phyloP scores from a whole-genome alignment of 2,888 invertebrate genomes.

The Busseola fusca region DNA sequence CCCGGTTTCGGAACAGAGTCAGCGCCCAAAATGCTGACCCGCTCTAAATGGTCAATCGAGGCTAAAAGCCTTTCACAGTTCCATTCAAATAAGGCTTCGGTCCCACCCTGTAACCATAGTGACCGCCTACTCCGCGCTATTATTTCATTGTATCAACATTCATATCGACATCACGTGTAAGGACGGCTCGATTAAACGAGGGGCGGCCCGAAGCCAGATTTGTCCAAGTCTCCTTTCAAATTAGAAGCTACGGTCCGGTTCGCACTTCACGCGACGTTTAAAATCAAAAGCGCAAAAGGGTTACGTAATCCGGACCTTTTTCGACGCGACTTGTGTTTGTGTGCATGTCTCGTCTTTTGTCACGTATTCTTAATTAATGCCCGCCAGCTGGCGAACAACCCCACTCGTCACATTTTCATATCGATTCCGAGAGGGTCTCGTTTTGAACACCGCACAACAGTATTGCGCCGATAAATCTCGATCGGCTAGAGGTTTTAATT shows the following conservation, averaged over 20 bases:
- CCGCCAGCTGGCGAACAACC: constrained; percentile 82
- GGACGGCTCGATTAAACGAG: constrained; percentile 84
- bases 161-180: constrained; percentile 85
- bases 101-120: constrained; percentile 83
- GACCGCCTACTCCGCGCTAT: constrained; percentile 81
- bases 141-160: constrained; percentile 88
- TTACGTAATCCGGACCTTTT: constrained; percentile 88
- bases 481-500: constrained; percentile 68
- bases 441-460: constrained; percentile 66
- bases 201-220: constrained; percentile 87
- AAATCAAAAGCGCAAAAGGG: constrained; percentile 89
- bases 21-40: constrained; percentile 84
- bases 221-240: constrained; percentile 87
- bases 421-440: constrained; percentile 81
- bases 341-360: constrained; percentile 89
- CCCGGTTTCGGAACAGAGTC: constrained; percentile 78
- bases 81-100: constrained; percentile 80
- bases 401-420: constrained; percentile 85
- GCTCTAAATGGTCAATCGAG: constrained; percentile 83
- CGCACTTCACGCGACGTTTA: constrained; percentile 87
- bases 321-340: constrained; percentile 84
- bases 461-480: constrained; percentile 75
- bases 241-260: constrained; percentile 82
- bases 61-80: constrained; percentile 82
- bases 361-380: constrained; percentile 90